Conservation (phyloP, 2,797 vertebrate genomes). For the Diplodus sargus region DNA sequence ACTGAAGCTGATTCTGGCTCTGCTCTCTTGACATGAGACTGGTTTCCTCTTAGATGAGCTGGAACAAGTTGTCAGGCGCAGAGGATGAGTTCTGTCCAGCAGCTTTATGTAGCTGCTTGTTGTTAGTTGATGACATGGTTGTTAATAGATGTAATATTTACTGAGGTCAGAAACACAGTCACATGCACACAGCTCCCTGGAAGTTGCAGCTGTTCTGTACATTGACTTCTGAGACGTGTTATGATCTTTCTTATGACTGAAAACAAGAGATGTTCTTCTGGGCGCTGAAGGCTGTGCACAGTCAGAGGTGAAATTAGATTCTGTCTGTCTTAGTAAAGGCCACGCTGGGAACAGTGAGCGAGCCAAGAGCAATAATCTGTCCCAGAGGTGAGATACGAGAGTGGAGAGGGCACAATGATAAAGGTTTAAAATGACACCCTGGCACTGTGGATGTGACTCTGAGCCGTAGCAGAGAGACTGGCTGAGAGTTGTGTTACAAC, state of each 20-base stretch:
- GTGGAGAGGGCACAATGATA: slow-evolving; percentile 8
- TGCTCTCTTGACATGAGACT: not conserved
- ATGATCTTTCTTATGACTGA: too few species aligned
- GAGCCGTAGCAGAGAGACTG: not conserved
- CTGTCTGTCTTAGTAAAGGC: slow-evolving; percentile 15
- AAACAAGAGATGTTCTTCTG: too few species aligned
- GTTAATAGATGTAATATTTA: not conserved
- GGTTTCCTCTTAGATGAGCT: not conserved
- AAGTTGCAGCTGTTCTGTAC: too few species aligned
- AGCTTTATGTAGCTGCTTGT: not conserved
- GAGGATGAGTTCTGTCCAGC: not conserved
- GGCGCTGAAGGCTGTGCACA: slow-evolving; percentile 1
- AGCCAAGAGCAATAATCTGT: slow-evolving; percentile 37
- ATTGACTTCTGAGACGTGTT: too few species aligned
- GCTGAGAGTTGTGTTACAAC: not conserved
- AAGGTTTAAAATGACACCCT: slow-evolving; percentile 23
- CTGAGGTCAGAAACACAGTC: not conserved
- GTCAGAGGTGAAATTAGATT: slow-evolving; percentile 25
- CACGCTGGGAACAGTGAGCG: not conserved
- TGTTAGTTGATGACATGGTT: not conserved
- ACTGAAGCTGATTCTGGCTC: not conserved
- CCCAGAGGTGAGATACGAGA: slow-evolving; percentile 38
- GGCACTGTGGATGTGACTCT: slow-evolving; percentile 4
- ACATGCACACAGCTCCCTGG: too few species aligned
- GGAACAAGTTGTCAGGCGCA: not conserved